Conservation (phyloP, 2,113 vertebrate species). For the Malurus cyaneus region DNA sequence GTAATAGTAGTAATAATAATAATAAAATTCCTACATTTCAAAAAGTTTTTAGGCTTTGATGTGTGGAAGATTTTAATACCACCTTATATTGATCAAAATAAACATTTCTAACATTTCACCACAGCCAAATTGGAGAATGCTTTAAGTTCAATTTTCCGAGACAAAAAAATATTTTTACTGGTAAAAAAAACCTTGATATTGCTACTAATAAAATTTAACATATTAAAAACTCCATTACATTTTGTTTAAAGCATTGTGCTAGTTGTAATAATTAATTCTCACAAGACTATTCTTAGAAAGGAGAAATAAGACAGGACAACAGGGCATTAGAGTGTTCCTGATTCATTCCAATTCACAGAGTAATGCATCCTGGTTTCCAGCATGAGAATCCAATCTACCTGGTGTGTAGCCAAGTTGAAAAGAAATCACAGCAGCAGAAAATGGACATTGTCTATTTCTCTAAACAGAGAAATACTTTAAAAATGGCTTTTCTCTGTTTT, state of each 20-base stretch:
- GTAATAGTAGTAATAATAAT: background rate
- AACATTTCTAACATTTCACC: background rate
- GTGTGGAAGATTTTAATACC: background rate
- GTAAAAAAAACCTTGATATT: conserved; percentile 33
- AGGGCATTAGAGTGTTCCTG: conserved; percentile 58
- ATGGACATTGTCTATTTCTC: conserved; percentile 63
- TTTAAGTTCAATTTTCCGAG: conserved; percentile 16
- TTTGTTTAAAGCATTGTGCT: conserved; percentile 55
- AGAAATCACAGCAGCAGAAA: conserved; percentile 71
- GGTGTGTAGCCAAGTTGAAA: conserved; percentile 74
- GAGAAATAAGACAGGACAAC: conserved; percentile 58
- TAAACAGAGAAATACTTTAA: conserved; percentile 58
- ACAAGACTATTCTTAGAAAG: conserved; percentile 58
- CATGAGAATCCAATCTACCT: conserved; percentile 71
- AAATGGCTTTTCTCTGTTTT: conserved; percentile 23
- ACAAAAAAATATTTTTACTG: conserved; percentile 27
- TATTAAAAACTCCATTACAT: conserved; percentile 50
- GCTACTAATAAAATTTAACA: conserved; percentile 69
- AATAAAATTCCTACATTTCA: background rate
- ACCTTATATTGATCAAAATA: background rate
- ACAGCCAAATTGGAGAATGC: background rate
- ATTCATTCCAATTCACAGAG: conserved; percentile 73
- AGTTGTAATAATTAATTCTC: conserved; percentile 46
- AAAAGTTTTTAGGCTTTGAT: background rate
- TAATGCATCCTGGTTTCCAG: conserved; percentile 66